phyloP scores from a whole-genome alignment of 2,113 vertebrate species.

The Lasiurus borealis region DNA sequence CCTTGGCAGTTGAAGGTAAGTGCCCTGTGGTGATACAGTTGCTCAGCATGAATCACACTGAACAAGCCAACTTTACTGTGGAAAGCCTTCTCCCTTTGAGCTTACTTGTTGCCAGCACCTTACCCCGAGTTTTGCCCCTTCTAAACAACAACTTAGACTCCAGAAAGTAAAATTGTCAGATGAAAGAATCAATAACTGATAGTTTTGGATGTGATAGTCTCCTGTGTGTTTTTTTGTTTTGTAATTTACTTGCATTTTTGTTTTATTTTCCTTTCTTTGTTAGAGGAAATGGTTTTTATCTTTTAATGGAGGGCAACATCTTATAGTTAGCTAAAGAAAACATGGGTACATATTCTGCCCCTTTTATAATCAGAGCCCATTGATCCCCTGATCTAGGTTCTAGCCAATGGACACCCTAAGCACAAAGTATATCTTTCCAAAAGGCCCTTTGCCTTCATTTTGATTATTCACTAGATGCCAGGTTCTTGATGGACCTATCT shows the following conservation, averaged over 20 bases:
- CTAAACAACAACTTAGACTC: neutral
- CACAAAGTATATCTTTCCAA: neutral
- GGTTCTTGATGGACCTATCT: neutral
- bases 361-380: neutral
- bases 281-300: neutral
- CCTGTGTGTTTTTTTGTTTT: neutral
- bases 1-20: neutral
- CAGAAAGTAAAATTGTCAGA: neutral
- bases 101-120: neutral
- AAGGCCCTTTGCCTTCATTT: neutral
- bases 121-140: neutral
- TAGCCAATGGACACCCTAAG: neutral
- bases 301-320: neutral
- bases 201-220: neutral
- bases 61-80: neutral
- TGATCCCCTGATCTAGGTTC: neutral
- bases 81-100: neutral
- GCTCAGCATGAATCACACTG: neutral
- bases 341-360: neutral
- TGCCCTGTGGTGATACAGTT: neutral
- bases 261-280: neutral
- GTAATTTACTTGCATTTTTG: neutral
- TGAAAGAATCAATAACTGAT: neutral
- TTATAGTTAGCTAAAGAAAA: neutral
- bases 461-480: neutral